Evolutionary conservation across 2,797 vertebrate species (phyloP).

Genomic region (Erpetoichthys calabaricus): DNA sequence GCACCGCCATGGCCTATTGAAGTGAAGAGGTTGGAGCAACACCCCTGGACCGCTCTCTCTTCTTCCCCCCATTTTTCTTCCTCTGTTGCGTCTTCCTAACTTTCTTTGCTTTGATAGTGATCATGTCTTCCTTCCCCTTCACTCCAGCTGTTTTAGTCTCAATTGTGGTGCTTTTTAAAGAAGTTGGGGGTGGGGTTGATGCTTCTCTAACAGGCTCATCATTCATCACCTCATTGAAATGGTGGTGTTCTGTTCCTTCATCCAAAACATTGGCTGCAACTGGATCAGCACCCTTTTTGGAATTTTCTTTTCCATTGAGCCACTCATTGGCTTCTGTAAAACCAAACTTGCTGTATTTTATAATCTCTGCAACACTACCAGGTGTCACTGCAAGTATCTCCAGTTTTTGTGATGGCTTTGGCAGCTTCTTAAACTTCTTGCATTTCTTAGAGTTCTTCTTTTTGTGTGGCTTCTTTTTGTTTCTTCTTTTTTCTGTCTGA

Average conservation of each 20-base stretch:
- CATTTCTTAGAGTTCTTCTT: slow-evolving; percentile 36
- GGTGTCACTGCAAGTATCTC: slow-evolving; percentile 23
- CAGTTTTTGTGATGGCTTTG: slow-evolving; percentile 21
- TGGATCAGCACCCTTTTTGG: slow-evolving; percentile 14
- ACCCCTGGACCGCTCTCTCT: no score
- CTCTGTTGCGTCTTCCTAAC: no score
- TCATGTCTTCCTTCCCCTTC: no score
- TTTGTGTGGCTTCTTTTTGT: slow-evolving; percentile 30
- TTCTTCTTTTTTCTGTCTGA: slow-evolving; percentile 34
- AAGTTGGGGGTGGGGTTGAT: no score
- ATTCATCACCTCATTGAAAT: slow-evolving; percentile 47
- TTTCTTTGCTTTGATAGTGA: no score
- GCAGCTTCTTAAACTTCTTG: slow-evolving; percentile 38
- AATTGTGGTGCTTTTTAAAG: no score
- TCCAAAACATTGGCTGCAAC: slow-evolving; percentile 21
- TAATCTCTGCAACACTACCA: slow-evolving; percentile 24
- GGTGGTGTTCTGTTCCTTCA: slow-evolving; percentile 25
- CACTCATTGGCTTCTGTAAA: slow-evolving; percentile 18
- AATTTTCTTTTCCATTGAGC: slow-evolving; percentile 7
- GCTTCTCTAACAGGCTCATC: slow-evolving; percentile 33
- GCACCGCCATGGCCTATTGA: no score
- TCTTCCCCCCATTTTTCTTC: no score
- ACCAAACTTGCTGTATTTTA: slow-evolving; percentile 14
- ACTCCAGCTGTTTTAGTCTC: no score
- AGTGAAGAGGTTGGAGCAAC: no score